Conservation (phyloP, 2,113 vertebrate genomes). For the Muntiacus reevesi region DNA sequence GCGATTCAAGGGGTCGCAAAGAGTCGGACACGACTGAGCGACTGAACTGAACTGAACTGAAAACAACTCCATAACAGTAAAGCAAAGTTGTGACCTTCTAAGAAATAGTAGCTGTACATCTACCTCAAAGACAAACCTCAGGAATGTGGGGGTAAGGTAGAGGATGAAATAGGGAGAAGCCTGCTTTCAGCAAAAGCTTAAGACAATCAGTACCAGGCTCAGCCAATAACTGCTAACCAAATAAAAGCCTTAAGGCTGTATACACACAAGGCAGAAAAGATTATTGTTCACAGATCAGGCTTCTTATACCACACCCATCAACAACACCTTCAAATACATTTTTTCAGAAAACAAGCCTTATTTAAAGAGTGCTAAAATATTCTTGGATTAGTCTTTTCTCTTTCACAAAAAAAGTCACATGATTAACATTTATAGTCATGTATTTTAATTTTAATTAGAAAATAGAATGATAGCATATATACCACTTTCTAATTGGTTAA, state of each 20-base stretch:
- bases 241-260: neutral
- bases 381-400: neutral
- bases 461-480: neutral
- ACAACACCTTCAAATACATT: neutral
- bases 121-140: constrained; percentile 25
- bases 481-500: neutral
- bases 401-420: neutral
- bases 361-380: neutral
- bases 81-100: neutral
- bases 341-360: neutral
- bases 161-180: neutral
- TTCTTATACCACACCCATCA: neutral
- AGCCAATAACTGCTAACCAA: neutral
- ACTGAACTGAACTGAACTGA: neutral
- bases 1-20: neutral
- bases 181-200: neutral
- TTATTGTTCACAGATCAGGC: neutral
- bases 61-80: constrained; percentile 16
- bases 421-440: neutral
- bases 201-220: neutral
- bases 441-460: constrained; percentile 8
- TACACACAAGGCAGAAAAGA: neutral
- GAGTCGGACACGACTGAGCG: neutral
- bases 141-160: neutral
- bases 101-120: neutral